Evolutionary conservation across 1,140 invertebrate genomes (phyloP).

Genomic region (Bicyclus anynana): DNA sequence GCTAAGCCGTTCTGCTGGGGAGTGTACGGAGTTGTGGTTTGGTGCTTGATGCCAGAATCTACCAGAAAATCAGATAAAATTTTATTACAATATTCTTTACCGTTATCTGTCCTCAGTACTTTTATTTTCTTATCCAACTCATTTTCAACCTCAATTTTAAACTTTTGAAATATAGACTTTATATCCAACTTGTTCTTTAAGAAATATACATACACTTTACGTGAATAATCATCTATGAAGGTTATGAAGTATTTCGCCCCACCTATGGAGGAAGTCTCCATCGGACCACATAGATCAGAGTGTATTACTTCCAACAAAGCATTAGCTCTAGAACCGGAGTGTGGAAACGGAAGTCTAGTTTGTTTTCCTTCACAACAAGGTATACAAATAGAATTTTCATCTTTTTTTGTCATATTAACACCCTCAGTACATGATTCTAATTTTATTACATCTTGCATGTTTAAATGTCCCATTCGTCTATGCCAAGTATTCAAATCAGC

Average conservation of each 20-base stretch:
- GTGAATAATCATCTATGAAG: constrained; percentile 60
- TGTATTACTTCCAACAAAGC: constrained; percentile 50
- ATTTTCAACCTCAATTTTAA: too few relatives aligned
- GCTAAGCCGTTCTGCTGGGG: constrained; percentile 62
- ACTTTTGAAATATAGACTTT: constrained; percentile 25
- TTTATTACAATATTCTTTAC: constrained; percentile 32
- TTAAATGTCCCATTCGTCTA: too few relatives aligned
- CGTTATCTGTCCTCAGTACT: constrained; percentile 27
- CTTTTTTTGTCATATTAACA: constrained; percentile 22
- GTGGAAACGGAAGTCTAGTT: constrained; percentile 26
- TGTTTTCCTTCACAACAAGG: constrained; percentile 35
- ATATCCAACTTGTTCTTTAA: constrained; percentile 30
- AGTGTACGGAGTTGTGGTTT: constrained; percentile 37
- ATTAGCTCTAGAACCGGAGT: constrained; percentile 26
- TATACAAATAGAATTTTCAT: constrained; percentile 22
- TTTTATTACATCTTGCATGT: constrained; percentile 35
- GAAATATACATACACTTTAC: constrained; percentile 33
- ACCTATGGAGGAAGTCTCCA: constrained; percentile 38
- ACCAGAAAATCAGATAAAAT: constrained; percentile 23
- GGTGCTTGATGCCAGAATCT: constrained; percentile 28
- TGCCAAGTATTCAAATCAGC: constrained; percentile 32
- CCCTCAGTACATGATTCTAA: constrained; percentile 25
- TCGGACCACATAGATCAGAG: too few relatives aligned
- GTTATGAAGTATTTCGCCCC: constrained; percentile 56
- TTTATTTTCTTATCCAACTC: constrained; percentile 30